These are phyloP conservation scores for Teleogryllus oceanicus DNA, from an alignment of 2,888 invertebrate genomes.

Conservation along the genomic window DNA sequence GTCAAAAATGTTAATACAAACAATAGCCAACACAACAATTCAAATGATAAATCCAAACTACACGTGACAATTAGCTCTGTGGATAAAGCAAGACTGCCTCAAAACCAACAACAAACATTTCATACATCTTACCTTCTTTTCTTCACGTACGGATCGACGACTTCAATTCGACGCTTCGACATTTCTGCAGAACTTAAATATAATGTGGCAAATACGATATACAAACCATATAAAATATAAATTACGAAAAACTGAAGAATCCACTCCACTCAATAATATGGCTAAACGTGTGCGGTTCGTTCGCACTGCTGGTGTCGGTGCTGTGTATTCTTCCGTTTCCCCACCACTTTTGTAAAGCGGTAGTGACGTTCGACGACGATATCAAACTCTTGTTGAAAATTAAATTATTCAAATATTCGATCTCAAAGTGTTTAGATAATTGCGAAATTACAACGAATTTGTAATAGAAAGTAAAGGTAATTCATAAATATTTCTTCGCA, in stretches of 20 bases:
- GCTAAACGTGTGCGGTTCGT: neutral
- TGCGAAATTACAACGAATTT: too few relatives aligned
- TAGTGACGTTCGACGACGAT: neutral
- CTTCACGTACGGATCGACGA: slow-evolving; percentile 77
- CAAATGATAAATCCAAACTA: neutral
- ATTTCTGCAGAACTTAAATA: slow-evolving; percentile 48
- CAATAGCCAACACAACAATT: neutral
- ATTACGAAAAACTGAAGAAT: neutral
- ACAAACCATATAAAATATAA: neutral
- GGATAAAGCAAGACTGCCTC: neutral
- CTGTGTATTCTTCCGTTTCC: neutral
- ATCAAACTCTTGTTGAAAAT: neutral
- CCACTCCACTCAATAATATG: neutral
- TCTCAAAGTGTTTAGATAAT: too few relatives aligned
- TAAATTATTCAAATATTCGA: too few relatives aligned
- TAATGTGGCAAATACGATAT: neutral
- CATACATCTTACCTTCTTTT: slow-evolving; percentile 64
- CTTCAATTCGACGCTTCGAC: slow-evolving; percentile 85
- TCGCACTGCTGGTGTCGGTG: neutral
- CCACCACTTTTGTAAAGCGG: neutral
- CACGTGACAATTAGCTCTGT: neutral
- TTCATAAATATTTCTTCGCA: too few relatives aligned
- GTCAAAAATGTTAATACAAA: neutral
- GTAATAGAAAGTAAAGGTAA: too few relatives aligned
- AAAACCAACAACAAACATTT: neutral